Percentiles rank a stretch among this genome's conserved stretches.
These are phyloP conservation scores for Tachysurus fulvidraco DNA, from an alignment of 2,113 vertebrate species.

Conservation along the genomic window DNA sequence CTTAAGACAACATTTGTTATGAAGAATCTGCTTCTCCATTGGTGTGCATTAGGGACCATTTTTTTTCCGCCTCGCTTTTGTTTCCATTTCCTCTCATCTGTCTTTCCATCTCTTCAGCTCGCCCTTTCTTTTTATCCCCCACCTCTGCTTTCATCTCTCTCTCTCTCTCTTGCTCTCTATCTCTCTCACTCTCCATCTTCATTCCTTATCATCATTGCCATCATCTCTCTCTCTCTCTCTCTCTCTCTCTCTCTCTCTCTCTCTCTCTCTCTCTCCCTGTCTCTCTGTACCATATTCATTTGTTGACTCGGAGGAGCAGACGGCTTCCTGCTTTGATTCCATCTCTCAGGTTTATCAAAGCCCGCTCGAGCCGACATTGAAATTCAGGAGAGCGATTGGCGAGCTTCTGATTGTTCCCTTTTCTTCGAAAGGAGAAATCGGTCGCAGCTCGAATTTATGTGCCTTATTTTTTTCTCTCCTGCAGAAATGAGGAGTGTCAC, in stretches of 20 bases:
- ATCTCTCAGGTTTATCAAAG: conserved; percentile 50
- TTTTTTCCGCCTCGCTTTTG: neutral
- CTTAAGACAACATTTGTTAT: neutral
- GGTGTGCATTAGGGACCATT: neutral
- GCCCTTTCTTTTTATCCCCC: conserved; percentile 1
- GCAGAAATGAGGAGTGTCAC: conserved; percentile 12
- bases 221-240: conserved; percentile 19
- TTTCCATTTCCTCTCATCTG: conserved; percentile 37
- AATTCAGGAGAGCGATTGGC: conserved; percentile 35
- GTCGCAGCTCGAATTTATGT: conserved; percentile 23
- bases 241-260: conserved; percentile 24
- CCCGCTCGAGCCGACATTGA: conserved; percentile 31
- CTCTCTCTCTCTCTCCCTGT: conserved; percentile 4
- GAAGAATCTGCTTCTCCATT: neutral
- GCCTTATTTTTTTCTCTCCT: conserved; percentile 14
- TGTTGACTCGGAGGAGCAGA: conserved; percentile 41
- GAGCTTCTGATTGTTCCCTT: conserved; percentile 26
- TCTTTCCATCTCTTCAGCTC: conserved; percentile 11
- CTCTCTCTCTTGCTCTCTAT: conserved; percentile 44
- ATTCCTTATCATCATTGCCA: neutral
- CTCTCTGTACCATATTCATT: conserved; percentile 37
- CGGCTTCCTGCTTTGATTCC: conserved; percentile 51
- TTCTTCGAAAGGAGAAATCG: conserved; percentile 23
- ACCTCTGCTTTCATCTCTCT: conserved; percentile 15
- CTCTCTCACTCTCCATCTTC: conserved; percentile 18